phyloP scores from a whole-genome alignment of 1,140 invertebrate genomes.

The Caerostris extrusa region DNA sequence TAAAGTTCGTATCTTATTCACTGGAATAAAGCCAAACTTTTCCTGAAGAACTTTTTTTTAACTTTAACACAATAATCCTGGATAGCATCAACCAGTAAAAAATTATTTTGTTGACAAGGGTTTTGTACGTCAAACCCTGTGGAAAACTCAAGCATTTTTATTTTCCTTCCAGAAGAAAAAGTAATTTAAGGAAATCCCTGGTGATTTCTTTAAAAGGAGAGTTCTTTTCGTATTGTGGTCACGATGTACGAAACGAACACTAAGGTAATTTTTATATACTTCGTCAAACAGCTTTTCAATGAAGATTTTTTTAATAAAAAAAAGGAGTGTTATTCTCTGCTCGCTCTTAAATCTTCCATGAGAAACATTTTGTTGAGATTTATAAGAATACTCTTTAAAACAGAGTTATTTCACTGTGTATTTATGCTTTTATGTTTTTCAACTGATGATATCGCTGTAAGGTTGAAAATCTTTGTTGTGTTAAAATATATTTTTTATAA shows the following conservation, averaged over 20 bases:
- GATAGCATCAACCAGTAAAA: neutral
- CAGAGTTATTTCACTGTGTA: neutral
- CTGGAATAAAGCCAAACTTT: neutral
- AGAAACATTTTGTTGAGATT: neutral
- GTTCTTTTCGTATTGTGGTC: slow-evolving; percentile 17
- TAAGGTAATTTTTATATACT: slow-evolving; percentile 4
- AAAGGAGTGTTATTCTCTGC: neutral
- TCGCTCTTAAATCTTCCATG: neutral
- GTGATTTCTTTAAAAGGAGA: neutral
- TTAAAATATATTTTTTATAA: no score
- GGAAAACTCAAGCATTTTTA: neutral
- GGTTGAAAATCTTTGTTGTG: no score
- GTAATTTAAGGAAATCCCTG: neutral
- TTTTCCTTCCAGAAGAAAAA: neutral
- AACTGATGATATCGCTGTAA: no score
- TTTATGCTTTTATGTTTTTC: neutral
- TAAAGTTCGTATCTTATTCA: neutral
- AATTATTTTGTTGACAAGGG: neutral
- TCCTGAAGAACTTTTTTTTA: neutral
- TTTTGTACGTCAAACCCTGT: neutral
- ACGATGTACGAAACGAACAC: neutral
- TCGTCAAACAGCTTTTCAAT: slow-evolving; percentile 22
- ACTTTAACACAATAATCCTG: neutral
- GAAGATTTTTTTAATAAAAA: neutral
- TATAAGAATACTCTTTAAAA: neutral